phyloP scores from a whole-genome alignment of 2,888 invertebrate genomes.

The Tupiocoris notatus region DNA sequence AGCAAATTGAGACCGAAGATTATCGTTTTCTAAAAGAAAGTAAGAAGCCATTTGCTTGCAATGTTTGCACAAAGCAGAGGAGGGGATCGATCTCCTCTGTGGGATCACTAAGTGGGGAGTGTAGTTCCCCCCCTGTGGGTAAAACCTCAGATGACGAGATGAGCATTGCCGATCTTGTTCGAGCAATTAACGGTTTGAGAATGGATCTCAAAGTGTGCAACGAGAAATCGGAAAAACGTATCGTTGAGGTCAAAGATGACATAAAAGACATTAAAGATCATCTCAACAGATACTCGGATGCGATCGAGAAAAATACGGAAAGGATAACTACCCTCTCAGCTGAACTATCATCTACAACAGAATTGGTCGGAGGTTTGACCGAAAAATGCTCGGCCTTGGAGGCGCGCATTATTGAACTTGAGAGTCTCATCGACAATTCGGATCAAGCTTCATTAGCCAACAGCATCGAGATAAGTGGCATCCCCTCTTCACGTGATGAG shows the following conservation, averaged over 20 bases:
- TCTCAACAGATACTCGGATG: background rate
- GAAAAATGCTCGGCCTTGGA: constrained; percentile 1
- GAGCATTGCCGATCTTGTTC: background rate
- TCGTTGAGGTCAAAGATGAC: background rate
- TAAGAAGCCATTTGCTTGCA: background rate
- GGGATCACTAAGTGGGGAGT: too few relatives aligned
- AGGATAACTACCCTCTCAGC: background rate
- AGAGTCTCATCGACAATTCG: background rate
- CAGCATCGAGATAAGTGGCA: background rate
- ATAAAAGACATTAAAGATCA: constrained; percentile 1
- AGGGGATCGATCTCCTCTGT: background rate
- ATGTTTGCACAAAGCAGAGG: background rate
- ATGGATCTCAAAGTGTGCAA: background rate
- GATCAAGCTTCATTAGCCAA: background rate
- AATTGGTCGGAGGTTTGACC: background rate
- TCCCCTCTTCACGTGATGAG: background rate
- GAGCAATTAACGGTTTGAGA: background rate
- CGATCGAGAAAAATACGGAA: too few relatives aligned
- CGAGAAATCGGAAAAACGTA: background rate
- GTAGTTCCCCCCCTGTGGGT: too few relatives aligned
- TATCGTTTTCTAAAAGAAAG: background rate
- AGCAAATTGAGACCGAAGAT: constrained; percentile 7
- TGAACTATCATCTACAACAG: background rate
- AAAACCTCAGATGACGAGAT: too few relatives aligned
- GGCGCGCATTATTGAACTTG: background rate